These are phyloP conservation scores for Lithobius niger DNA, from an alignment of 1,140 invertebrate genomes.

Conservation along the genomic window DNA sequence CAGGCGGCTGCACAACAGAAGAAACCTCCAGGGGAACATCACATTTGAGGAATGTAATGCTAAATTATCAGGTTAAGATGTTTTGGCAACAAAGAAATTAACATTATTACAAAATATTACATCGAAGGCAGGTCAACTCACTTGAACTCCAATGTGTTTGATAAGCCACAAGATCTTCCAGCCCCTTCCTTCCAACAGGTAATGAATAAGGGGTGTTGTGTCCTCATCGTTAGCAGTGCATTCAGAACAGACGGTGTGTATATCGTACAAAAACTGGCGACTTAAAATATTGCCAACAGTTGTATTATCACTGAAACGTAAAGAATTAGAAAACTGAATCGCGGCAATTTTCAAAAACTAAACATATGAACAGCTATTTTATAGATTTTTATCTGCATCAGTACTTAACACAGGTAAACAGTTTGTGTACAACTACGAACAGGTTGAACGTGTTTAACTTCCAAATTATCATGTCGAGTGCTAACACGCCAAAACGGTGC, in stretches of 20 bases:
- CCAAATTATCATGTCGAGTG: neutral
- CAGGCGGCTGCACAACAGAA: no score
- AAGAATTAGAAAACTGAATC: neutral
- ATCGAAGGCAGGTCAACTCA: no score
- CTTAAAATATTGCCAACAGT: conserved; percentile 1
- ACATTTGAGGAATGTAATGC: no score
- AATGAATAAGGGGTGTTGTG: neutral
- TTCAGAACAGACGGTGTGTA: neutral
- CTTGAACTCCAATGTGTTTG: neutral
- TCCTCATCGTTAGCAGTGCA: neutral
- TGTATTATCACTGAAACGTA: neutral
- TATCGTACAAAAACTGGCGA: neutral
- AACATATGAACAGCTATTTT: neutral
- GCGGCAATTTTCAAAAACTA: neutral
- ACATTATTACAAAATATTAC: no score
- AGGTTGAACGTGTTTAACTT: neutral
- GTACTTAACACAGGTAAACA: neutral
- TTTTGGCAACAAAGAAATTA: no score
- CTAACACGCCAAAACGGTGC: no score
- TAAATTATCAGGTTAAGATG: no score
- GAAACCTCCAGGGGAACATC: no score
- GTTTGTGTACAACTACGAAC: neutral
- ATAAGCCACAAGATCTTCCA: conserved; percentile 3
- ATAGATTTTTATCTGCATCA: neutral
- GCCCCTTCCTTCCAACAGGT: neutral